Base-by-base conservation (phyloP, 2,797 vertebrate genomes). In the Lindbergichthys nudifrons region DNA sequence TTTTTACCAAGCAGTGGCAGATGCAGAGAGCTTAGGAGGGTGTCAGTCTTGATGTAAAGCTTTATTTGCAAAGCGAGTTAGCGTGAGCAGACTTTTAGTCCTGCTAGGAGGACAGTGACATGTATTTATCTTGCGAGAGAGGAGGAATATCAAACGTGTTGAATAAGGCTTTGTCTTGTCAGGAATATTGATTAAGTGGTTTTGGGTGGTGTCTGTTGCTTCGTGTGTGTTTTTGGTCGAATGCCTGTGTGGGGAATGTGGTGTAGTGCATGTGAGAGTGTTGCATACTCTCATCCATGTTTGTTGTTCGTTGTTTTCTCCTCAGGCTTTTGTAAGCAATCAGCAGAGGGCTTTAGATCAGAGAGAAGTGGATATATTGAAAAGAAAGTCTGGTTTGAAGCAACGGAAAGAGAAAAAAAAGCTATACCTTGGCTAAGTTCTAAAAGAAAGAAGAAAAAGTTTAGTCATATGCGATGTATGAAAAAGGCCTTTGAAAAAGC, bases 1-100 rank as follows among this genome's bases (percentile, higher is more conserved):
- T 90, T 93, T 91, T 91, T 90, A 79, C 83, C 85, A 69, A 86
- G 85, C 79, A 84, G 88, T 86, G 87, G 89, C 85, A 85, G 89
- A 86, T 83, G 89, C 85, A 66, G 78, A 90, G 90, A 91, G 91
- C 90, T 92, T 92, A 89, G 85, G 84, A 79, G 84, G 77, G 77
- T 92, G 91, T 91, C 90, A 92, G 81, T 90, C 91, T 88, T 88
- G 90, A 91, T 88, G 90, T 88, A 89, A 91, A 87, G 91, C 90
- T 92, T 93, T 92, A 91, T 94, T 94, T 93, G 88, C 83, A 77
- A 84, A 91, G 87, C 70, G 84, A 89, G 88, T 90, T 88, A 84
- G 85, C 87, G 84, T 75, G 86, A 86, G 85, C 85, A 75, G 84
- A 87, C 75, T 90, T 90, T 88, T 90, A 90, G 89, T 90, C 87